Evolutionary conservation across 2,888 invertebrate species (phyloP).

Genomic region (Loripinus fragilis): DNA sequence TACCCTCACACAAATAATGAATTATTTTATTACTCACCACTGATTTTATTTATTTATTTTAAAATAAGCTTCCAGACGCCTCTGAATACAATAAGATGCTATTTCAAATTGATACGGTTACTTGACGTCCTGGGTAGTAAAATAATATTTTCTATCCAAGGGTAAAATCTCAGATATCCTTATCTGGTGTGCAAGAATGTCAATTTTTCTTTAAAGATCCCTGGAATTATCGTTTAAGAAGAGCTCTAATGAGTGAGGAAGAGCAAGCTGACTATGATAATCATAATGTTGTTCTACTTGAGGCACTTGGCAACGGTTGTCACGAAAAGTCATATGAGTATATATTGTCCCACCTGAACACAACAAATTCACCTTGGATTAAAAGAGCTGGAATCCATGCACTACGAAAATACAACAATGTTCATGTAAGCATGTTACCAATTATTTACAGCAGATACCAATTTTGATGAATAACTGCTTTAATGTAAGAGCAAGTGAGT

Average conservation of each 20-base stretch:
- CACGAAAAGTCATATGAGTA: conserved; percentile 58
- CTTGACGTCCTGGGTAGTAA: no score
- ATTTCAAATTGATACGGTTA: no score
- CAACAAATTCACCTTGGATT: conserved; percentile 56
- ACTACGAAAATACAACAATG: conserved; percentile 48
- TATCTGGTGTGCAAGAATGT: neutral
- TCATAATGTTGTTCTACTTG: conserved; percentile 53
- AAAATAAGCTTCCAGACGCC: no score
- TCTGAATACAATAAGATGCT: no score
- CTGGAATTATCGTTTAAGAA: conserved; percentile 40
- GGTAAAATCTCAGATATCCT: no score
- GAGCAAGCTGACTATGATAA: conserved; percentile 43
- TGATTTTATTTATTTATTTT: no score
- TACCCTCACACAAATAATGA: no score
- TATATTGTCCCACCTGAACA: conserved; percentile 63
- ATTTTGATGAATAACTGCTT: no score
- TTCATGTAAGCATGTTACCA: conserved; percentile 31
- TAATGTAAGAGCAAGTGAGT: no score
- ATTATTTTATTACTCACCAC: no score
- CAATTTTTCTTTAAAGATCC: conserved; percentile 40
- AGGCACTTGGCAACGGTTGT: conserved; percentile 61
- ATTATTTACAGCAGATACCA: no score
- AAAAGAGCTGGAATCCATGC: conserved; percentile 62
- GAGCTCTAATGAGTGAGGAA: conserved; percentile 50
- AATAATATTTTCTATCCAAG: no score